A percentile compares a stretch with the other conserved stretches of the same genome.
Evolutionary conservation across 2,888 invertebrate genomes (phyloP).

Genomic region (Seira ritae): DNA sequence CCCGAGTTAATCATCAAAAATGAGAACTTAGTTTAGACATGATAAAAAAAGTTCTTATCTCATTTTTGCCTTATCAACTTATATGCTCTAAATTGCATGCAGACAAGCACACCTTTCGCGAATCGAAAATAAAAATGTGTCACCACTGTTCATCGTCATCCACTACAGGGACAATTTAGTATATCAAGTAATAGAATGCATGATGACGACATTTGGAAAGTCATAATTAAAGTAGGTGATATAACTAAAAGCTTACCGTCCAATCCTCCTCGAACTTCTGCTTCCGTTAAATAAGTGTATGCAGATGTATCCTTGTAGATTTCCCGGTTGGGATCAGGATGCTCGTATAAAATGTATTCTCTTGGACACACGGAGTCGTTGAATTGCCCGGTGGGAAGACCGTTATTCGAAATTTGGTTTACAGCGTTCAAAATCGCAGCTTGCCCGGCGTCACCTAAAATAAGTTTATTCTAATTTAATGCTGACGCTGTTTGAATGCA

Average conservation of each 20-base stretch:
- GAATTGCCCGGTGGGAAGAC: conserved; percentile 64
- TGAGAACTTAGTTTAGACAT: neutral
- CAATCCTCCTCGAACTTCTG: conserved; percentile 71
- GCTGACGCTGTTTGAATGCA: too few relatives aligned
- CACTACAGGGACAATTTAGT: neutral
- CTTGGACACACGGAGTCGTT: conserved; percentile 70
- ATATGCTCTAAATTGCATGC: neutral
- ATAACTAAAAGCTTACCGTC: too few relatives aligned
- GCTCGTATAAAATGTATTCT: conserved; percentile 60
- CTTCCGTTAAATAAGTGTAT: conserved; percentile 69
- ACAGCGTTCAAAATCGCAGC: conserved; percentile 67
- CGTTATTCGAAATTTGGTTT: neutral
- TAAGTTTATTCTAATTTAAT: neutral
- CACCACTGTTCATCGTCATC: neutral
- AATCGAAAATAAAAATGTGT: neutral
- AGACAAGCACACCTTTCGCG: neutral
- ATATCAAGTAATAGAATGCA: too few relatives aligned
- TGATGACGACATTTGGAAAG: too few relatives aligned
- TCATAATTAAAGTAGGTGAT: neutral
- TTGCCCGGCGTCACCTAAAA: conserved; percentile 70
- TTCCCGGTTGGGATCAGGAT: conserved; percentile 56
- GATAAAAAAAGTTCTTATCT: neutral
- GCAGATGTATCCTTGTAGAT: conserved; percentile 47
- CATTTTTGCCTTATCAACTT: neutral
- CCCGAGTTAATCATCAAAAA: neutral